Evolutionary conservation across 2,113 vertebrate species (phyloP), one percentile per base, ranked within the genome.

Genomic region (Cromileptes altivelis): DNA sequence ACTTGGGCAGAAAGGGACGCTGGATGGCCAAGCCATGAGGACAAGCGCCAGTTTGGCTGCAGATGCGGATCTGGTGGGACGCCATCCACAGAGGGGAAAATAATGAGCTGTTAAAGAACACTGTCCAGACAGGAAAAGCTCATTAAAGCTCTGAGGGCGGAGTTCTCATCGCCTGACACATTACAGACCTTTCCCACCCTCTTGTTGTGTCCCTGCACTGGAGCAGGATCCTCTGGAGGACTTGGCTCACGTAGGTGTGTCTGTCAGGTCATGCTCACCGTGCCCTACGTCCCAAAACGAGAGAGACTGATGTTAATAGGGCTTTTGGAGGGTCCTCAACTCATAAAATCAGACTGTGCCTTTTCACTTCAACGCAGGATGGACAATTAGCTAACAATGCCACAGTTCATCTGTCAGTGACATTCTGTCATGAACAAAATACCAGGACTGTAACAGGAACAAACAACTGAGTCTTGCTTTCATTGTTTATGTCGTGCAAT

Each of bases 41-140:
- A 71, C 5, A 17, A 52, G 37, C 7, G 68, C 63, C 72, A 75
- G 52, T 70, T 69, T 82, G 75, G 79, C 62, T 65, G 80, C 75
- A 85, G 70, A 67, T 81, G 53, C 18, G 49, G 69, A 49, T 58
- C 62, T 89, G 76, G 67, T 67, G 33, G 55, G 73, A 75, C 0
- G 33, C 52, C 55, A 64, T 13, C 45, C 27, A 17, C 42, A 40
- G 27, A 50, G 61, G 6, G 25, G n/a, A 50, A 18, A 79, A 27
- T 78, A 84, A 86, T 70, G 83, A 86, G 61, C 69, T 62, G 85
- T 61, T 42, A 19, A 15, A n/a, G 71, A 86, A 88, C 72, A 12
- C n/a, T 53, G 53, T 33, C 56, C 88, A 89, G 86, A 86, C 64
- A 27, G 47, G 64, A 27, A 6, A 14, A 7, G 12, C 68, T 82